Conservation (phyloP, 2,797 vertebrate species). For the Cephalopachus bancanus region DNA sequence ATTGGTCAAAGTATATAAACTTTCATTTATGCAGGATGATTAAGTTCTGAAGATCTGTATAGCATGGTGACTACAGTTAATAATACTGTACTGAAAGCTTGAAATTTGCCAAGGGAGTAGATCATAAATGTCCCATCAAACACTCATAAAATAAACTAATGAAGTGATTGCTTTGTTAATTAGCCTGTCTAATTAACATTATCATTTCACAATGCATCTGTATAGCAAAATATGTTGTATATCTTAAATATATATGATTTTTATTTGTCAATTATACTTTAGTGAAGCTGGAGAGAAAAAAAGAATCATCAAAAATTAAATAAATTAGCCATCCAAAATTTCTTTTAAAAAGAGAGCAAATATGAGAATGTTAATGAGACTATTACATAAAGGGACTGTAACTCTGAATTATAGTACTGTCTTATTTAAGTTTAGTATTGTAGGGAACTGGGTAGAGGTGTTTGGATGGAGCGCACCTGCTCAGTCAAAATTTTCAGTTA, state of each 20-base stretch:
- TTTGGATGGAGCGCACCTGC: background rate
- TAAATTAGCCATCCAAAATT: slow-evolving; percentile 27
- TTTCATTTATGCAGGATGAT: background rate
- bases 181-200: background rate
- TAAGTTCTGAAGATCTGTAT: background rate
- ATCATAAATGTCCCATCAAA: background rate
- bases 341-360: background rate
- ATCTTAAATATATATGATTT: background rate
- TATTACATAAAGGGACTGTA: background rate
- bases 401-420: slow-evolving; percentile 12
- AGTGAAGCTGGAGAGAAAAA: background rate
- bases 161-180: background rate
- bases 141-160: background rate
- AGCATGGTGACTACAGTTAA: background rate
- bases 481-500: background rate
- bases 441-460: background rate
- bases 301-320: background rate
- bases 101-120: background rate
- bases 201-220: background rate
- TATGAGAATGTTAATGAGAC: background rate
- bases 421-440: slow-evolving; percentile 48
- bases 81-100: background rate
- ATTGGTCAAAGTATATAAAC: background rate
- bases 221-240: background rate
- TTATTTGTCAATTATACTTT: background rate